These are phyloP conservation scores for Ommatoiulus sabulosus DNA, from an alignment of 2,888 invertebrate species.

Conservation along the genomic window DNA sequence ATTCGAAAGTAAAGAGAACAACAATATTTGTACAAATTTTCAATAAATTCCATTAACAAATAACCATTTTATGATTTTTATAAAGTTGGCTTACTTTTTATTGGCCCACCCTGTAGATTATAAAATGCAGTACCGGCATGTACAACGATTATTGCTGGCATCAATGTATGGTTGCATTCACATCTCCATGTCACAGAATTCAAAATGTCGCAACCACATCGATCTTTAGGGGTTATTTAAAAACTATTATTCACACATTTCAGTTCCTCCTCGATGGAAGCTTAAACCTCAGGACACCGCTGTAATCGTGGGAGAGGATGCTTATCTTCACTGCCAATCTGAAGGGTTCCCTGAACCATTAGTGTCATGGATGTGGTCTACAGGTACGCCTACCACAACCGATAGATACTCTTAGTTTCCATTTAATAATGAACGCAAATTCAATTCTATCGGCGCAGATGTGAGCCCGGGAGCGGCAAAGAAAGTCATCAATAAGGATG, in stretches of 20 bases:
- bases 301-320: constrained; percentile 56
- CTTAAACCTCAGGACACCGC: constrained; percentile 54
- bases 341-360: constrained; percentile 57
- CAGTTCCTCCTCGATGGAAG: constrained; percentile 58
- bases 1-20: no score
- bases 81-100: no score
- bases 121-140: no score
- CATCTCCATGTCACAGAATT: no score
- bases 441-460: background rate
- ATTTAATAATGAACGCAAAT: background rate
- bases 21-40: no score
- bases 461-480: constrained; percentile 57
- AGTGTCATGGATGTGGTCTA: constrained; percentile 58
- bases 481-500: constrained; percentile 41
- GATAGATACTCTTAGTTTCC: background rate
- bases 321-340: constrained; percentile 55
- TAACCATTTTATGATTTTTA: no score
- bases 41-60: no score
- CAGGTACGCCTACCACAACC: constrained; percentile 39
- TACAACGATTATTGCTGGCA: no score
- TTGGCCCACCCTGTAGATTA: no score
- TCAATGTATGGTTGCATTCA: no score
- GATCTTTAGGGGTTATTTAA: background rate
- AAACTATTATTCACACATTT: constrained; percentile 32
- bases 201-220: background rate